Percentiles rank a stretch among this genome's conserved stretches.
Evolutionary conservation across 2,797 vertebrate genomes (phyloP).

Genomic region (Lacerta viridis): DNA sequence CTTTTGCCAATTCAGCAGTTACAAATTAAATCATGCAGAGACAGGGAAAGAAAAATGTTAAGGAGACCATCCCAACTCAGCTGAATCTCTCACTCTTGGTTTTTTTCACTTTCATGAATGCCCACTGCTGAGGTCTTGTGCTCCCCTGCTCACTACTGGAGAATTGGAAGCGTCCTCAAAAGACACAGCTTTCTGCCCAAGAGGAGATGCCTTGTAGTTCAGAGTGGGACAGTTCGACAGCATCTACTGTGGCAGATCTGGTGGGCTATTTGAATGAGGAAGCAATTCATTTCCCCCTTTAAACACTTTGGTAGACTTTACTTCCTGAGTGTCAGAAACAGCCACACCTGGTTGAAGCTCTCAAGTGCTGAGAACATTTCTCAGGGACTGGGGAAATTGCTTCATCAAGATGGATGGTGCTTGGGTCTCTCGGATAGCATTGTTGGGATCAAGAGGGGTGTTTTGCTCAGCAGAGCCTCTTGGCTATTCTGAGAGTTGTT

Average conservation of each 20-base stretch:
- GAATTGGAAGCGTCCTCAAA: not conserved
- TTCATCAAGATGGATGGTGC: not conserved
- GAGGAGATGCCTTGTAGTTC: not conserved
- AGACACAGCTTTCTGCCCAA: not conserved
- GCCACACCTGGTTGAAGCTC: not conserved
- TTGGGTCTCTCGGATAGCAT: not conserved
- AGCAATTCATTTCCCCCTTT: not conserved
- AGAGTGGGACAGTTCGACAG: not conserved
- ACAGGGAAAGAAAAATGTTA: not conserved
- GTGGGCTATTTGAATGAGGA: not conserved
- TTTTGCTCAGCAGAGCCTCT: not conserved
- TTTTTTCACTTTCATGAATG: not conserved
- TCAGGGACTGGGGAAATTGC: not conserved
- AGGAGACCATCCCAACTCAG: not conserved
- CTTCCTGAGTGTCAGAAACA: not conserved
- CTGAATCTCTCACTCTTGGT: not conserved
- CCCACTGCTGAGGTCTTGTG: not conserved
- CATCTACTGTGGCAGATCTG: not conserved
- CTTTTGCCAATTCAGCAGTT: constrained; percentile 41
- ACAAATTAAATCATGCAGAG: not conserved
- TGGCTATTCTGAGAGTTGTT: not conserved
- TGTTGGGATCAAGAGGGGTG: not conserved
- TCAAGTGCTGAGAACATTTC: not conserved
- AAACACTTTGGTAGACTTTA: not conserved
- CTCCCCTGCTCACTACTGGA: not conserved